phyloP scores from a whole-genome alignment of 37 sponge, comb jelly and placozoan genomes.

The Spongilla lacustris region DNA sequence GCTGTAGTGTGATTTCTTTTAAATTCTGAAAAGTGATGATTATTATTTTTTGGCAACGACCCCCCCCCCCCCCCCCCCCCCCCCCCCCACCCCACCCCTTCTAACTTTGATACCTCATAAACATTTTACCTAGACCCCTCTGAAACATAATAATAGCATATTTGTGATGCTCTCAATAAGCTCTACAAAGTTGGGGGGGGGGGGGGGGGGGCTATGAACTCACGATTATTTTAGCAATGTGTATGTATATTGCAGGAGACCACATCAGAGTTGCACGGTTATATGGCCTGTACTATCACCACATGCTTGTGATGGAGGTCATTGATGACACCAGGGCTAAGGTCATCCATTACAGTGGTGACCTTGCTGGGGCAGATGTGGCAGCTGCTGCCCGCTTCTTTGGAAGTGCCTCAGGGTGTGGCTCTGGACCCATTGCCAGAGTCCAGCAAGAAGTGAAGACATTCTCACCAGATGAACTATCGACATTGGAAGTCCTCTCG shows the following conservation, averaged over 20 bases:
- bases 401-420: background rate
- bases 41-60: too few species aligned
- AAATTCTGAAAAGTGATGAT: too few species aligned
- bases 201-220: too few species aligned
- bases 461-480: background rate
- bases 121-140: too few species aligned
- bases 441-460: background rate
- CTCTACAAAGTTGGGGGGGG: too few species aligned
- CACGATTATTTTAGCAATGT: too few species aligned
- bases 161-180: too few species aligned
- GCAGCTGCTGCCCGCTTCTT: slow-evolving; percentile 9
- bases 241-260: slow-evolving; percentile 5
- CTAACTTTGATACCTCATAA: too few species aligned
- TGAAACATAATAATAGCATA: too few species aligned
- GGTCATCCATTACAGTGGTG: slow-evolving; percentile 33
- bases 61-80: too few species aligned
- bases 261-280: slow-evolving; percentile 17
- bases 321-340: background rate
- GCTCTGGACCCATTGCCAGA: background rate
- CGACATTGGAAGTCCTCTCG: background rate
- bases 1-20: too few species aligned
- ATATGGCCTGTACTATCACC: slow-evolving; percentile 29
- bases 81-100: too few species aligned
- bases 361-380: background rate
- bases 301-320: slow-evolving; percentile 33